phyloP scores from a whole-genome alignment of 1,140 invertebrate genomes.

The Goniozus legneri region DNA sequence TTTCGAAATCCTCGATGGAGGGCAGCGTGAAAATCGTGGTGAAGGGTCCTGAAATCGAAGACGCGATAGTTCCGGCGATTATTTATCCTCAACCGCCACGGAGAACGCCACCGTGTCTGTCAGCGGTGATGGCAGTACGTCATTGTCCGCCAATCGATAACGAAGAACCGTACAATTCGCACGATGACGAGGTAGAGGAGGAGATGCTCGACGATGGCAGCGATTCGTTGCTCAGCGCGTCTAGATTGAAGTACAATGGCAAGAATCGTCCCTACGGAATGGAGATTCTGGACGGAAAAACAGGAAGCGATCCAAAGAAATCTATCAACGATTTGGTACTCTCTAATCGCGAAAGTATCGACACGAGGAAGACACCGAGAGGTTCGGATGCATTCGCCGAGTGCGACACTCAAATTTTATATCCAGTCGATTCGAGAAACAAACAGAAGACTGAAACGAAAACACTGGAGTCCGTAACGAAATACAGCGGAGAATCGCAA shows the following conservation, averaged over 20 bases:
- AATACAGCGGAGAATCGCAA: too few species aligned
- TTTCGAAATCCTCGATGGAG: conserved; percentile 26
- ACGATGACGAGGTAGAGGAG: conserved; percentile 58
- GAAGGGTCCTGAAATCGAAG: conserved; percentile 53
- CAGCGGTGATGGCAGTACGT: conserved; percentile 36
- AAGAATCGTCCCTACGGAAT: conserved; percentile 33
- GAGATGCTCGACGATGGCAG: conserved; percentile 67
- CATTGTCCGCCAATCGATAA: conserved; percentile 28
- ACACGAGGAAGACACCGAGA: too few species aligned
- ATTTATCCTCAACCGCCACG: conserved; percentile 62
- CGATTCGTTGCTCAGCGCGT: conserved; percentile 67
- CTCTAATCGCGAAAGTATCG: not conserved
- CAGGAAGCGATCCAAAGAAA: too few species aligned
- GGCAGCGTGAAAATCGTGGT: conserved; percentile 52
- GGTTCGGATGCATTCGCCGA: too few species aligned
- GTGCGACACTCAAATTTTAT: too few species aligned
- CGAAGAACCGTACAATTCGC: conserved; percentile 39
- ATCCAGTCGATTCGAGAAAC: too few species aligned
- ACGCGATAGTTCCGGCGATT: conserved; percentile 61
- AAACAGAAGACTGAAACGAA: too few species aligned
- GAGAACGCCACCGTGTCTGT: conserved; percentile 43
- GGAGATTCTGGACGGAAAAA: too few species aligned
- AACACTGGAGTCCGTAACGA: too few species aligned
- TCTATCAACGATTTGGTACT: not conserved
- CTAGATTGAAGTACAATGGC: conserved; percentile 50